Evolutionary conservation across 2,888 invertebrate genomes (phyloP), one percentile per base, ranked within the genome.

Genomic region (Suillia variegata): DNA sequence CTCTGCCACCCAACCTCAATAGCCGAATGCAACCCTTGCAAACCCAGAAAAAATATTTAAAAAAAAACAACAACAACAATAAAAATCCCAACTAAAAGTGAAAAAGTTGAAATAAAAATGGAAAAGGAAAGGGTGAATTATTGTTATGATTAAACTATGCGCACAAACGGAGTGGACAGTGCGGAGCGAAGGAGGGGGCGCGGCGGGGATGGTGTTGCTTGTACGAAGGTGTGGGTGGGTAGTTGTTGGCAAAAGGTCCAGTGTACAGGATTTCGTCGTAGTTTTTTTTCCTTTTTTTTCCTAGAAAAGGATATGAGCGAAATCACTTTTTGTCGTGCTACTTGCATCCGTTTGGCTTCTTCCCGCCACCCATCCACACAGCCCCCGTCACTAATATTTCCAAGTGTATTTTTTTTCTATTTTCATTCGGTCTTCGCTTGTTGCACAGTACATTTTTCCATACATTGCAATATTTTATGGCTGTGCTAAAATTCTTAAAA

Each of bases 91-190:
- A 31, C 26, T 22, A 47, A 50, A 22, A 31, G 24, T 13, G 31
- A 61, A 24, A 48, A 56, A 54, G 42, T 22, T 17, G n/a, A 45
- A 56, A 49, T 62, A 52, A 62, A 55, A 52, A 47, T 24, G 3
- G 34, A 22, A 58, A 53, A 56, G 50, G 59, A 69, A 70, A 67
- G 76, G 75, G 67, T 76, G 74, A 76, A 75, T 76, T 75, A 76
- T 75, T 72, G 71, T 72, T 74, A 69, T 71, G 68, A 71, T 68
- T 68, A 69, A 69, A 69, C 68, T 64, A 61, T 64, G 26, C 58
- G n/a, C n/a, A n/a, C n/a, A n/a, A n/a, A n/a, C n/a, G n/a, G n/a
- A n/a, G n/a, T n/a, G n/a, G n/a, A 55, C 45, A 5, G 18, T 17
- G 45, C 5, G 6, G 6, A 45, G 45, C 45, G 45, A 13, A n/a